Evolutionary conservation across 2,797 vertebrate species (phyloP), one percentile per base, ranked within the genome.

Genomic region (Lepilemur septentrionalis): DNA sequence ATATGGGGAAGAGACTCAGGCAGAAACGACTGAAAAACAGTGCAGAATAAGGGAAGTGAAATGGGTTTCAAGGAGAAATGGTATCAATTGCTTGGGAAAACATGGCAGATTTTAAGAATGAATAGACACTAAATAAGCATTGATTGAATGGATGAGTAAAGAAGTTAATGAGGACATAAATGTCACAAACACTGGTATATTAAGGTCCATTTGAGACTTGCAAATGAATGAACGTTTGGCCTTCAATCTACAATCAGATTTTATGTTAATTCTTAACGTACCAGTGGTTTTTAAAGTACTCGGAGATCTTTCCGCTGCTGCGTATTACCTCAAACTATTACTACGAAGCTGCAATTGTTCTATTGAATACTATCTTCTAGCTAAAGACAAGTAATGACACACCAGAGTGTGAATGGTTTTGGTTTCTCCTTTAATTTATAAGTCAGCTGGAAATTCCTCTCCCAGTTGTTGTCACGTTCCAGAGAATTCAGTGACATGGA

Each of bases 91-190:
- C 25, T 80, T 61, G 80, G 25, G 38, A 85, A 13, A 88, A 81
- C 10, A 28, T 87, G 25, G 67, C 28, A 55, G 22, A 46, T 76
- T 96, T 94, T 70, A 89, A 92, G 59, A 87, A 43, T 43, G 14
- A 87, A 94, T 48, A 91, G 72, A 82, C 20, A 48, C 48, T 92
- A 83, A 81, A 61, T 80, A 82, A 86, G 73, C 63, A 84, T 57
- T 79, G 67, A 82, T 13, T 35, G 30, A 59, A 32, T 86, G 41
- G 35, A 41, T 83, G 17, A 67, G 70, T 63, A 88, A 69, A 84
- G 83, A 89, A 78, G 43, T 75, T 93, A 84, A 93, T 50, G 57
- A 85, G 80, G 72, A 28, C 11, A 89, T 70, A 84, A 96, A 84
- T 59, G 22, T 76, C 63, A 90, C 32, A 80, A 67, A 82, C 14